These are phyloP conservation scores for Oreortyx pictus DNA, from an alignment of 2,797 vertebrate genomes.

Conservation along the genomic window DNA sequence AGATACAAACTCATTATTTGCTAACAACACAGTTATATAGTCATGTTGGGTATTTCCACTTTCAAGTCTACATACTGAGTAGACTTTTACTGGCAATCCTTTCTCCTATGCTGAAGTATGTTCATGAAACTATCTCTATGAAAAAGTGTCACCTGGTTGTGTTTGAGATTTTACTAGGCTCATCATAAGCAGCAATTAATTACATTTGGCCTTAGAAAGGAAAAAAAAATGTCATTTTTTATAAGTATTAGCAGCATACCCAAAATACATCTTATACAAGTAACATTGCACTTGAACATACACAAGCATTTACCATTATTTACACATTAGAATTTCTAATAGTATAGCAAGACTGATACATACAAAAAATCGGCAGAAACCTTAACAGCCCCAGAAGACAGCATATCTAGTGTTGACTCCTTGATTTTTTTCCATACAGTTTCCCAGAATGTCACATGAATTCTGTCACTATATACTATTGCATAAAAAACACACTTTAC, in stretches of 20 bases:
- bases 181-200: slow-evolving; percentile 72
- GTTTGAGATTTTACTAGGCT: slow-evolving; percentile 24
- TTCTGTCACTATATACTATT: slow-evolving; percentile 42
- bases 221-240: too few relatives aligned
- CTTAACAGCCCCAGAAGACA: slow-evolving; percentile 68
- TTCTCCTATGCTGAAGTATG: background rate
- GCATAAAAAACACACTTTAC: slow-evolving; percentile 72
- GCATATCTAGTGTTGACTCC: slow-evolving; percentile 80
- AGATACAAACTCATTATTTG: slow-evolving; percentile 66
- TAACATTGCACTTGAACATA: slow-evolving; percentile 73
- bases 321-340: slow-evolving; percentile 65
- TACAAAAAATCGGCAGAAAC: slow-evolving; percentile 68
- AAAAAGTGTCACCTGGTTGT: slow-evolving; percentile 25
- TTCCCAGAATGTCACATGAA: slow-evolving; percentile 75
- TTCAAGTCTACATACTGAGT: background rate
- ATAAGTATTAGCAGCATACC: slow-evolving; percentile 75
- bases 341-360: slow-evolving; percentile 66
- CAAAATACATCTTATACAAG: slow-evolving; percentile 76
- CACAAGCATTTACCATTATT: slow-evolving; percentile 72
- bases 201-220: slow-evolving; percentile 55
- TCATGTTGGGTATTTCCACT: background rate
- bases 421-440: slow-evolving; percentile 75
- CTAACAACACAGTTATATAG: slow-evolving; percentile 50
- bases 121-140: background rate
- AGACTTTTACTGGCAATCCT: slow-evolving; percentile 1